phyloP scores from a whole-genome alignment of 2,888 invertebrate genomes.

The Platycnemis pennipes region DNA sequence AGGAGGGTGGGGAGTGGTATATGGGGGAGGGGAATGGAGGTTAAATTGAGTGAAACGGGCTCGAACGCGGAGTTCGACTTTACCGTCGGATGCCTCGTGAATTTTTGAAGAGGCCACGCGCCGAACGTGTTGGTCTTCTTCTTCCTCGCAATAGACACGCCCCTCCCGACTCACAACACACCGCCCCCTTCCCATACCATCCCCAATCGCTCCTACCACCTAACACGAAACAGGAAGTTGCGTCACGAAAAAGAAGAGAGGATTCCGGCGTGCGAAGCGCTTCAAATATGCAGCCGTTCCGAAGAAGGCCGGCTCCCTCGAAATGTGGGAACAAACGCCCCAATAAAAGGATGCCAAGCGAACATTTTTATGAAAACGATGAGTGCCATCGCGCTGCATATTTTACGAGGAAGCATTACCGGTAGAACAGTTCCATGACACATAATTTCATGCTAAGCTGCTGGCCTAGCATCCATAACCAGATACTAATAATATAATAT shows the following conservation, averaged over 20 bases:
- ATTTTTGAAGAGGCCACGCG: slow-evolving; percentile 31
- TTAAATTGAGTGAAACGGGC: background rate
- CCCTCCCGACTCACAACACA: background rate
- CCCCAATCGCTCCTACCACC: background rate
- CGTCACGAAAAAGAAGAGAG: background rate
- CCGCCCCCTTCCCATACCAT: background rate
- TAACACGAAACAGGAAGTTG: background rate
- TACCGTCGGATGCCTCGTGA: background rate
- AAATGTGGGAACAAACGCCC: too few species aligned
- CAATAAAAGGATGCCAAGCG: too few species aligned
- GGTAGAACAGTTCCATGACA: too few species aligned
- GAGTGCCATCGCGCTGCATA: too few species aligned
- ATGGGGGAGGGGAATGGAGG: background rate
- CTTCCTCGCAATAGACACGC: background rate
- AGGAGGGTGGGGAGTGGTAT: background rate
- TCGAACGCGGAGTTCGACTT: background rate
- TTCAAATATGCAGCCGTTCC: background rate
- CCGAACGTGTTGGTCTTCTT: background rate
- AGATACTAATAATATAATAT: too few species aligned
- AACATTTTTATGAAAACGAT: too few species aligned
- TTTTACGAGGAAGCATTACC: too few species aligned
- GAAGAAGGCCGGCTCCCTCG: too few species aligned
- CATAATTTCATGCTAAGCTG: too few species aligned
- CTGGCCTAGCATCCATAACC: too few species aligned
- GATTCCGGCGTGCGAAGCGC: background rate